Base-by-base conservation (phyloP, 2,888 invertebrate genomes). In the Anthrax anthrax region DNA sequence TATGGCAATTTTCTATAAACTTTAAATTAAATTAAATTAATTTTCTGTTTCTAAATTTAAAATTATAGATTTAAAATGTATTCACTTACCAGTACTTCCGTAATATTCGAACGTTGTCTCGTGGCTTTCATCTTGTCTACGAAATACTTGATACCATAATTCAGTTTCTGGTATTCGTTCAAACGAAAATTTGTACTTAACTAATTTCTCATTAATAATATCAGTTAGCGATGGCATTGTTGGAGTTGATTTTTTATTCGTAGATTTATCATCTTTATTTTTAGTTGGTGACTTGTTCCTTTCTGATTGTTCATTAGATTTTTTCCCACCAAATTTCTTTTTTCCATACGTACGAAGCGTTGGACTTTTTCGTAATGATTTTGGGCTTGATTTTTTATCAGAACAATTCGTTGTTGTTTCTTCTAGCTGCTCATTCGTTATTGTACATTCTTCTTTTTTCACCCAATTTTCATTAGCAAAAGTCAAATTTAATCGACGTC, bases 121-220 rank as follows among this genome's bases (percentile, higher is more conserved):
- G 51, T 78, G 76, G 16, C 81, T 80, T 42, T 75, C 74, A 59
- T 87, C 86, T 59, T 86, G 84, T 2, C 88, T 72, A 52, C 75
- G 74, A 60, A 85, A 88, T 2, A 86, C 81, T 51, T 79, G 75
- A 60, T 79, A 85, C 88, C 88, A 88, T 0, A 83, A 76, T 59
- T 86, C 85, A 18, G 77, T 76, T 34, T 68, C 71, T 1, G 87
- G 87, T 48, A 84, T 71, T 16, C 74, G 74, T 64, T 88, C 87
- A 61, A 88, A 88, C 0, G 82, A 79, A 58, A 81, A 84, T 60
- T 77, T 76, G 54, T 80, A 69, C 66, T 75, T 62, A 40, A 70
- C 37, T n/a, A 47, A 14, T 18, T 37, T 37, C 17, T 43, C 43
- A 12, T 40, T 17, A 10, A 40, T 17, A n/a, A 43, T 37, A n/a